Evolutionary conservation across 2,888 invertebrate species (phyloP).

Genomic region (Peribatodes rhomboidaria): DNA sequence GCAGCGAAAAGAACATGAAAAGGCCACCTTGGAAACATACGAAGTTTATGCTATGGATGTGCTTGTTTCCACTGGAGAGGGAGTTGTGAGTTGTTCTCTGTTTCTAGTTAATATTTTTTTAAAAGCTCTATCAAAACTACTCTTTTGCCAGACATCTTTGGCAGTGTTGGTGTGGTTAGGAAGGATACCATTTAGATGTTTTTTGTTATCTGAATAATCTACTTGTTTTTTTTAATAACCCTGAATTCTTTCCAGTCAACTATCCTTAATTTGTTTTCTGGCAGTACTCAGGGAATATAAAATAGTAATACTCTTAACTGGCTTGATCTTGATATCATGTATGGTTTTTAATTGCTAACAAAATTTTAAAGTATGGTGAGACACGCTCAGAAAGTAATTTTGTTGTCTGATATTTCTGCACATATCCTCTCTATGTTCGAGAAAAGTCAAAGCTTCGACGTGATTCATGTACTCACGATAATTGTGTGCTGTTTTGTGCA

Average conservation of each 20-base stretch:
- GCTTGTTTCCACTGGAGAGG: slow-evolving; percentile 98
- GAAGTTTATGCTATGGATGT: slow-evolving; percentile 99
- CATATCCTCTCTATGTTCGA: background rate
- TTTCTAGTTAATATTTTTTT: background rate
- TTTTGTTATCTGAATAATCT: background rate
- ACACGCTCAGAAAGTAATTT: no score
- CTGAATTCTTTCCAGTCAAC: slow-evolving; percentile 72
- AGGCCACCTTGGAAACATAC: slow-evolving; percentile 97
- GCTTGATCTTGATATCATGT: slow-evolving; percentile 54
- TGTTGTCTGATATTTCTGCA: background rate
- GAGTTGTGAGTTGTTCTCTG: slow-evolving; percentile 88
- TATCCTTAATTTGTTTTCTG: slow-evolving; percentile 53
- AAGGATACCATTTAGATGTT: no score
- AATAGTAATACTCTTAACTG: slow-evolving; percentile 61
- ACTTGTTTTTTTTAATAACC: slow-evolving; percentile 40
- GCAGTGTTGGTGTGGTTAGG: no score
- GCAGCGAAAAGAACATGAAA: slow-evolving; percentile 98
- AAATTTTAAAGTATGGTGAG: background rate
- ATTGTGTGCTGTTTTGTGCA: no score
- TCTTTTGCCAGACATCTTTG: no score
- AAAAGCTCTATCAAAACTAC: no score
- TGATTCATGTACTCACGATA: no score
- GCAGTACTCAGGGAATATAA: slow-evolving; percentile 72
- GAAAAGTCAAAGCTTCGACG: background rate
- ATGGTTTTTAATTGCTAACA: slow-evolving; percentile 67